phyloP scores from a whole-genome alignment of 2,797 vertebrate species.

The Pseudopleuronectes americanus region DNA sequence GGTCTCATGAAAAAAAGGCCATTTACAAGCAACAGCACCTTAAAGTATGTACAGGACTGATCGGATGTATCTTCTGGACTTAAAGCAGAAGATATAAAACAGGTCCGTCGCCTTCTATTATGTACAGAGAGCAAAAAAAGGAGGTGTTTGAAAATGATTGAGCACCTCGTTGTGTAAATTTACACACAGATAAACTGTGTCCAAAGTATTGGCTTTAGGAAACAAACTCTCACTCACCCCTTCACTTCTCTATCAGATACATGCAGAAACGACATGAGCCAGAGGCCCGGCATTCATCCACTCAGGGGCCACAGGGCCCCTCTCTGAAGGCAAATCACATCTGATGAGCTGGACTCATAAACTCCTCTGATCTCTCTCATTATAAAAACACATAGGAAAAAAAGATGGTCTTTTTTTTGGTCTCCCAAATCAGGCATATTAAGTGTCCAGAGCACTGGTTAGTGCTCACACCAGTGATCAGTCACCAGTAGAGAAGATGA shows the following conservation, averaged over 20 bases:
- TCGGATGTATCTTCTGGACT: conserved; percentile 41
- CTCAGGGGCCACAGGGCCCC: conserved; percentile 21
- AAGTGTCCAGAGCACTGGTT: conserved; percentile 58
- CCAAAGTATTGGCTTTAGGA: conserved; percentile 59
- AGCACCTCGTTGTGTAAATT: conserved; percentile 62
- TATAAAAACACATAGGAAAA: conserved; percentile 42
- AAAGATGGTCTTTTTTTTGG: conserved; percentile 69
- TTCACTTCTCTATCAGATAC: conserved; percentile 58
- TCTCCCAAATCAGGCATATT: conserved; percentile 76
- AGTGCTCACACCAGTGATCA: conserved; percentile 56
- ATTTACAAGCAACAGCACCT: conserved; percentile 72
- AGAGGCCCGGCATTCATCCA: conserved; percentile 58
- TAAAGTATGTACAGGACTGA: conserved; percentile 70
- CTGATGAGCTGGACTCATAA: conserved; percentile 43
- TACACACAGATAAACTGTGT: conserved; percentile 53
- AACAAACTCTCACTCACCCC: conserved; percentile 44
- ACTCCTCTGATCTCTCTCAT: conserved; percentile 44
- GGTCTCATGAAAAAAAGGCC: conserved; percentile 57
- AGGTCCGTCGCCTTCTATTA: conserved; percentile 52
- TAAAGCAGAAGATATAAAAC: conserved; percentile 63
- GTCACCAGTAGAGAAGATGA: conserved; percentile 53
- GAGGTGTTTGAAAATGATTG: conserved; percentile 53
- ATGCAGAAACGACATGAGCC: conserved; percentile 64
- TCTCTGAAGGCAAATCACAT: conserved; percentile 73
- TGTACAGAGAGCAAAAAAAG: conserved; percentile 69